Conservation (phyloP, 2,113 vertebrate species). For the Peromyscus californicus region DNA sequence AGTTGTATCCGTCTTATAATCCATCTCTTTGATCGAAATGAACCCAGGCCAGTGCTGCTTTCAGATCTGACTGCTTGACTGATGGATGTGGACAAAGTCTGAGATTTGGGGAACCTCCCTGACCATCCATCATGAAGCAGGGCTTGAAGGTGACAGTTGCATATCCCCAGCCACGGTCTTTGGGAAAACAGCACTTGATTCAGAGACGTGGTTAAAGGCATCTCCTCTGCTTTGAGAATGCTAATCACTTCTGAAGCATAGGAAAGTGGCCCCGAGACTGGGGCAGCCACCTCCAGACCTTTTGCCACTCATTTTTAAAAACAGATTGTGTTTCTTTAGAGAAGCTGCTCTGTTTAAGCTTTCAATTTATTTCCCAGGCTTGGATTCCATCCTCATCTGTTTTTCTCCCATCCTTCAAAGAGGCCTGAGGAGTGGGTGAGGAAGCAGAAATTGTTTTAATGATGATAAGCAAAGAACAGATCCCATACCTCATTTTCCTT, state of each 20-base stretch:
- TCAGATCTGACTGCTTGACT: slow-evolving; percentile 47
- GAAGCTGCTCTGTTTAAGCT: slow-evolving; percentile 74
- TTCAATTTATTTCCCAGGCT: slow-evolving; percentile 71
- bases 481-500: slow-evolving; percentile 84
- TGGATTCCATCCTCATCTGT: slow-evolving; percentile 69
- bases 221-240: slow-evolving; percentile 46
- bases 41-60: background rate
- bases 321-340: slow-evolving; percentile 55
- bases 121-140: slow-evolving; percentile 69
- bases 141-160: slow-evolving; percentile 70
- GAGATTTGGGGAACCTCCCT: slow-evolving; percentile 58
- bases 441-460: slow-evolving; percentile 81
- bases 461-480: slow-evolving; percentile 83
- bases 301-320: slow-evolving; percentile 61
- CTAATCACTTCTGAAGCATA: slow-evolving; percentile 76
- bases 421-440: slow-evolving; percentile 64
- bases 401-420: slow-evolving; percentile 77
- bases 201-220: slow-evolving; percentile 63
- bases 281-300: slow-evolving; percentile 53
- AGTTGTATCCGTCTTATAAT: background rate
- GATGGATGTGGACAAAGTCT: slow-evolving; percentile 68
- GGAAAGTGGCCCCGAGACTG: slow-evolving; percentile 56
- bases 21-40: background rate
- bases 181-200: slow-evolving; percentile 71
- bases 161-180: slow-evolving; percentile 25